Percentiles rank a stretch among this genome's conserved stretches.
Conservation (phyloP, 2,797 vertebrate species). For the Meda fulgida region DNA sequence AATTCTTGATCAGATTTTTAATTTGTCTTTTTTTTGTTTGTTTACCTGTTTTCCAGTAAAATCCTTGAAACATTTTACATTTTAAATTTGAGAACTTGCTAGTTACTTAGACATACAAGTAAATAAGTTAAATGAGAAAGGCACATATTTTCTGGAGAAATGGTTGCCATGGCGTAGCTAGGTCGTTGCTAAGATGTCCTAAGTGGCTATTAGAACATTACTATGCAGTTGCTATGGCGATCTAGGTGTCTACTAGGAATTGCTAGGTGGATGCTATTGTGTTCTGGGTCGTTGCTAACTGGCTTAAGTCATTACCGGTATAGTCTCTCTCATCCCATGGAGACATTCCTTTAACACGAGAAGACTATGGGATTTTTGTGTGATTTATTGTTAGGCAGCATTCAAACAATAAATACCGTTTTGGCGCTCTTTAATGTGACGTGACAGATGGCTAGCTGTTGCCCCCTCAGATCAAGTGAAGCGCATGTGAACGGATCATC, state of each 20-base stretch:
- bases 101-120: too few relatives aligned
- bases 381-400: not conserved
- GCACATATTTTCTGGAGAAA: not conserved
- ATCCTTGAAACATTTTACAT: too few relatives aligned
- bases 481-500: not conserved
- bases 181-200: not conserved
- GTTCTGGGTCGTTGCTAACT: not conserved
- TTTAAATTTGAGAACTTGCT: too few relatives aligned
- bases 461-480: not conserved
- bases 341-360: not conserved
- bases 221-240: not conserved
- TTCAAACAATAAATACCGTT: too few relatives aligned
- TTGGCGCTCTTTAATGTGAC: not conserved
- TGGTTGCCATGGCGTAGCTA: not conserved
- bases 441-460: too few relatives aligned
- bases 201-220: not conserved
- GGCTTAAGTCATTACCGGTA: not conserved
- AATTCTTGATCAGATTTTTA: too few relatives aligned
- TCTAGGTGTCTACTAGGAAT: not conserved
- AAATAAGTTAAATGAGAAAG: too few relatives aligned
- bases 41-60: too few relatives aligned
- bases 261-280: not conserved
- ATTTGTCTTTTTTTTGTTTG: too few relatives aligned
- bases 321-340: not conserved
- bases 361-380: not conserved